Conservation (phyloP, 2,888 invertebrate species). For the Watsonalla cultraria region DNA sequence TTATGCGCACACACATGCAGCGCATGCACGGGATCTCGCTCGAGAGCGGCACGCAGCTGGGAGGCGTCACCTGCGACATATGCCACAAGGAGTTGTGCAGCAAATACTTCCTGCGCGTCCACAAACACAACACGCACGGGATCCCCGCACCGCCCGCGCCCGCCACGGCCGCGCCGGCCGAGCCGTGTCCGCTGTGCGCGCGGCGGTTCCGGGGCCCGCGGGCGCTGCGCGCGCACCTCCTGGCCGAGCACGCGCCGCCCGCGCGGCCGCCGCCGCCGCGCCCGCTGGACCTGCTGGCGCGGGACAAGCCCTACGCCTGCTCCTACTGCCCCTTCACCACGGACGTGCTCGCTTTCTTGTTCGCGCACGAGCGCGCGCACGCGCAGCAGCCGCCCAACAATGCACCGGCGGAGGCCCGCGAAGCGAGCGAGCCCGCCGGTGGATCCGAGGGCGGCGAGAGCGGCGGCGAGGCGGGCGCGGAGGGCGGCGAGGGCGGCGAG, state of each 20-base stretch:
- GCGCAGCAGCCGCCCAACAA: conserved; percentile 61
- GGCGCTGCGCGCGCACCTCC: conserved; percentile 91
- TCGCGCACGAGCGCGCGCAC: conserved; percentile 95
- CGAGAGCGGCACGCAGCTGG: conserved; percentile 94
- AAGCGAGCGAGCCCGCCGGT: conserved; percentile 18
- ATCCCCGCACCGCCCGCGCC: conserved; percentile 91
- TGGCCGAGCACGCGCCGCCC: conserved; percentile 89
- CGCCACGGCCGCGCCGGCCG: conserved; percentile 62
- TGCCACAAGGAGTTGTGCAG: conserved; percentile 99
- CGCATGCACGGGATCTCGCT: conserved; percentile 98
- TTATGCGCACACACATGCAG: conserved; percentile 99
- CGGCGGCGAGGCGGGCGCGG: conserved; percentile 38
- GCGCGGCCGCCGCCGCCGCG: conserved; percentile 65
- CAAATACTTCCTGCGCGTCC: conserved; percentile 97
- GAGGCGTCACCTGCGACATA: conserved; percentile 97
- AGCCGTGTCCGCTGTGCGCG: conserved; percentile 88
- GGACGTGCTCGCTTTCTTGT: conserved; percentile 92
- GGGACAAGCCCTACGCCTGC: conserved; percentile 90
- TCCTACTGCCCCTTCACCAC: conserved; percentile 94
- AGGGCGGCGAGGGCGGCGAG: conserved; percentile 38
- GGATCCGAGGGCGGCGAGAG: conserved; percentile 32
- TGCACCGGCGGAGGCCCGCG: conserved; percentile 24
- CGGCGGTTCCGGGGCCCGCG: conserved; percentile 92
- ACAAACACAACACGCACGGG: conserved; percentile 98
- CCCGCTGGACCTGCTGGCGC: conserved; percentile 76